Base-by-base conservation (phyloP, 2,888 invertebrate genomes). In the Scaptodrosophila latifasciaeformis region DNA sequence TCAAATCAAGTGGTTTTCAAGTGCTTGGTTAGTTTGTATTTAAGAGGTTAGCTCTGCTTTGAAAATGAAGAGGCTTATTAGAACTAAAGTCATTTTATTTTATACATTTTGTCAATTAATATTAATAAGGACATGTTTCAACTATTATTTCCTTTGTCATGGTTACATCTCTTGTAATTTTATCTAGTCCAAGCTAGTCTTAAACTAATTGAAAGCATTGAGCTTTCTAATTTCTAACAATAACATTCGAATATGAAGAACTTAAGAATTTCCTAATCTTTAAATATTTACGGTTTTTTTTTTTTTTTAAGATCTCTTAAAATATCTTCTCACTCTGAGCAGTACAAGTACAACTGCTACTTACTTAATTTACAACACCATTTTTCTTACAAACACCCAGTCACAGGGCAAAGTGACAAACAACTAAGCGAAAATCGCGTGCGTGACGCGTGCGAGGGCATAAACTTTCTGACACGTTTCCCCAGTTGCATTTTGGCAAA, bases 361-460 rank as follows among this genome's bases (percentile, higher is more conserved):
- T 72, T 59, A 67, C 74, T 77, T 72, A 74, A 77, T 72, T 74
- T 71, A 61, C 62, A 50, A 54, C 39, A 49, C 59, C 59, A 74
- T 70, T 74, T 72, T 68, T 74, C 72, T 76, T 71, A 62, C 48
- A 58, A 60, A 54, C 59, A 65, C 66, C 43, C 24, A 29, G 15
- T 13, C 13, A 17, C 17, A 5, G 18, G 18, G 58, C 51, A 67
- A 77, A 74, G 72, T 74, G 72, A 77, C 72, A 74, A 74, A 74
- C 72, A 77, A 74, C 72, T 74, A 70, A 74, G 75, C 72, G 72
- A 74, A 77, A 74, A 74, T 74, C 72, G 78, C 76, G 72, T 71
- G 78, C 74, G 76, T 78, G 74, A 78, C 72, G 78, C 78, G 76
- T 75, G 70, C 65, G 76, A 62, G 66, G 19, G 21, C 72, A 74